These are phyloP conservation scores for Hermaeophaga mercurialis DNA, from an alignment of 2,888 invertebrate genomes.

Conservation along the genomic window DNA sequence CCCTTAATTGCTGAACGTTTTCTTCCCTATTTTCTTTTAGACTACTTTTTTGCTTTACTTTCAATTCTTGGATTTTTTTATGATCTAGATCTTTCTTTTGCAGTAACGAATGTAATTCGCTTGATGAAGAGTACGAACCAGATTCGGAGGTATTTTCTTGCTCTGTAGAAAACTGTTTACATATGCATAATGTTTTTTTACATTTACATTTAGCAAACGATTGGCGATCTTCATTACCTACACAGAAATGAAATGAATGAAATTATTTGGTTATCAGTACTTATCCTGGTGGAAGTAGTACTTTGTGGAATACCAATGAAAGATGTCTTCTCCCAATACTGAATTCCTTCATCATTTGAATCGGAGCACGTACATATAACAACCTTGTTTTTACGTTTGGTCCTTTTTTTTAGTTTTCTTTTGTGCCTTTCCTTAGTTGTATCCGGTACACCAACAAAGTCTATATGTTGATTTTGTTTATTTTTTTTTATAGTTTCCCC, in stretches of 20 bases:
- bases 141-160: not conserved
- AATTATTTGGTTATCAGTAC: too few species aligned
- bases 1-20: not conserved
- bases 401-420: conserved; percentile 16
- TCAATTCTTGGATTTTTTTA: not conserved
- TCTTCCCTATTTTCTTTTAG: not conserved
- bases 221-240: not conserved
- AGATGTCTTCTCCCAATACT: conserved; percentile 21
- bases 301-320: conserved; percentile 13
- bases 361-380: conserved; percentile 10
- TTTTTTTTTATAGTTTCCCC: not conserved
- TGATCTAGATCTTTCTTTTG: not conserved
- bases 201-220: not conserved
- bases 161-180: not conserved
- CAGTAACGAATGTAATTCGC: not conserved
- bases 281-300: conserved; percentile 2
- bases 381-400: conserved; percentile 20
- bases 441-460: conserved; percentile 20
- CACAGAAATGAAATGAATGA: too few species aligned
- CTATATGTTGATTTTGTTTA: conserved; percentile 21
- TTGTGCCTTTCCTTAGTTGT: conserved; percentile 7
- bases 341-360: conserved; percentile 14
- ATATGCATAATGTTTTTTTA: not conserved
- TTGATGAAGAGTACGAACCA: not conserved
- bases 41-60: not conserved